These are phyloP conservation scores for Serranus cabrilla DNA, from an alignment of 2,797 vertebrate genomes.

Conservation along the genomic window DNA sequence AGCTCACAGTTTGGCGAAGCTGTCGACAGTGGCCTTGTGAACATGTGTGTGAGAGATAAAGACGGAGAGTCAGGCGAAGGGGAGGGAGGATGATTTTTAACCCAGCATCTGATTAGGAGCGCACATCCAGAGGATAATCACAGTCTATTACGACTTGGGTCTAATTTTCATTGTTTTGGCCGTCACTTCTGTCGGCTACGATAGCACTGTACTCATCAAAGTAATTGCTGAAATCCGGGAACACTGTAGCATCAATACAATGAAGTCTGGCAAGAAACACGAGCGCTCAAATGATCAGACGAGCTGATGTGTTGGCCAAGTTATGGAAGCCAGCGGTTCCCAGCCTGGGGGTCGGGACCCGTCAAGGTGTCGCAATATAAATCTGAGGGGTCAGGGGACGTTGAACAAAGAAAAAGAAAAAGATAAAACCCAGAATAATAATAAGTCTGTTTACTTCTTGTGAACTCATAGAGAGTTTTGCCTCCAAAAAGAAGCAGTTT, in stretches of 20 bases:
- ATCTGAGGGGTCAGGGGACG: not conserved
- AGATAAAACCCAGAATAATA: no score
- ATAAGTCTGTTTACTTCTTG: no score
- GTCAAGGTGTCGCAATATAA: not conserved
- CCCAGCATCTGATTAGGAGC: slow-evolving; percentile 41
- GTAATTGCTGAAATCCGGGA: slow-evolving; percentile 32
- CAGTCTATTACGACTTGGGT: slow-evolving; percentile 27
- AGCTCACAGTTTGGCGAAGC: slow-evolving; percentile 50
- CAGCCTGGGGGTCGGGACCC: not conserved
- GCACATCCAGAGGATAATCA: slow-evolving; percentile 40
- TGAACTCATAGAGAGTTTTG: not conserved
- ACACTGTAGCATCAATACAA: not conserved
- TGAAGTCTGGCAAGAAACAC: slow-evolving; percentile 21
- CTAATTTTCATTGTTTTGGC: slow-evolving; percentile 26
- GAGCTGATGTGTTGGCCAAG: not conserved
- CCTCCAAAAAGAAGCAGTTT: no score
- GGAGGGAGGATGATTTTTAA: slow-evolving; percentile 45
- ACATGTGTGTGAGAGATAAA: slow-evolving; percentile 43
- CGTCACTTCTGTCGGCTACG: not conserved
- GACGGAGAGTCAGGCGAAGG: slow-evolving; percentile 16
- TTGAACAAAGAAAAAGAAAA: slow-evolving; percentile 6
- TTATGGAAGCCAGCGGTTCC: not conserved
- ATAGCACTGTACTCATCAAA: slow-evolving; percentile 8
- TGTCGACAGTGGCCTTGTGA: slow-evolving; percentile 39
- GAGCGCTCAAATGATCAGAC: not conserved